Percentiles rank a stretch among this genome's conserved stretches.
Evolutionary conservation across 2,797 vertebrate genomes (phyloP).

Genomic region (Sebastes umbrosus): DNA sequence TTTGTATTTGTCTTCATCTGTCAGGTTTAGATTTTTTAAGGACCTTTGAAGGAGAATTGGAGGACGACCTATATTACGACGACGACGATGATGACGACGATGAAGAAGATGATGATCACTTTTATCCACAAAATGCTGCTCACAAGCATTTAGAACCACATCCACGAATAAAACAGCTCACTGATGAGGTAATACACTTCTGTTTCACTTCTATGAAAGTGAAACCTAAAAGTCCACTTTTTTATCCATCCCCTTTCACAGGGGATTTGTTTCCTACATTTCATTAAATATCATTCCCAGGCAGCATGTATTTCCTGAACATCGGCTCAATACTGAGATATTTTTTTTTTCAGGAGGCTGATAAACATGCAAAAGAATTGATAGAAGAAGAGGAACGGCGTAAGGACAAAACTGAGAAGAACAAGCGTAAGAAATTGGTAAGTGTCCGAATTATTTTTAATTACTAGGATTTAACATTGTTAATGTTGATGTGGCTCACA

Average conservation of each 20-base stretch:
- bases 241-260: neutral
- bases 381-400: conserved; percentile 73
- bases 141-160: conserved; percentile 52
- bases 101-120: neutral
- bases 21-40: conserved; percentile 48
- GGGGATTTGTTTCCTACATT: no score
- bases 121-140: neutral
- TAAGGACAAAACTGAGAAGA: conserved; percentile 73
- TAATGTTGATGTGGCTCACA: neutral
- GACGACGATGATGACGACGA: conserved; percentile 29
- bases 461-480: neutral
- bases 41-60: neutral
- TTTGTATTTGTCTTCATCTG: neutral
- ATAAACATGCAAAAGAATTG: conserved; percentile 69
- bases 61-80: conserved; percentile 48
- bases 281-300: neutral
- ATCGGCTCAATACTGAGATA: neutral
- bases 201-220: neutral
- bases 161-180: conserved; percentile 64
- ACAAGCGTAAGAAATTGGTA: conserved; percentile 82
- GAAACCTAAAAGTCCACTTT: neutral
- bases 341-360: conserved; percentile 66
- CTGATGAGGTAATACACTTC: conserved; percentile 59
- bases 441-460: neutral
- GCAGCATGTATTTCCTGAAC: neutral